Percentiles rank a stretch among this genome's conserved stretches.
phyloP scores from a whole-genome alignment of 2,888 invertebrate genomes.

The Lepidocyrtoides sp. region DNA sequence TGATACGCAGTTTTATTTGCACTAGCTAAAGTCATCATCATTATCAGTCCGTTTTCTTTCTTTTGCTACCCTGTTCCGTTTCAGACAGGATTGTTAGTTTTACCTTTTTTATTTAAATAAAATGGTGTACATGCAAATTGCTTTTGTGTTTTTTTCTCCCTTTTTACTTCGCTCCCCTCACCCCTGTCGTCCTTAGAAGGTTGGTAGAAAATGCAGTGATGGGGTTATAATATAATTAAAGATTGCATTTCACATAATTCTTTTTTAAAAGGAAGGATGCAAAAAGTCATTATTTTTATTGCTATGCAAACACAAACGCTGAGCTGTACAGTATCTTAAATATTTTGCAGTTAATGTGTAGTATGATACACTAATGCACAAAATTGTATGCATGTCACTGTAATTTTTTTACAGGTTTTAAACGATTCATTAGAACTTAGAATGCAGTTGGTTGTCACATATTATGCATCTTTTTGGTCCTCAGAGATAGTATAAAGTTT shows the following conservation, averaged over 20 bases:
- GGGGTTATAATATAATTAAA: not conserved
- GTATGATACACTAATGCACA: not conserved
- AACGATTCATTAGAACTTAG: not conserved
- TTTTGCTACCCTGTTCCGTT: conserved; percentile 33
- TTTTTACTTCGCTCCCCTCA: not conserved
- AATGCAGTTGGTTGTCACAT: not conserved
- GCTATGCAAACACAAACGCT: not conserved
- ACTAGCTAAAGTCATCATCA: conserved; percentile 27
- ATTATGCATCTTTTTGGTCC: not conserved
- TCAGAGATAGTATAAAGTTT: not conserved
- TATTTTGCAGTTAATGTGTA: not conserved
- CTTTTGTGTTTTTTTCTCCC: not conserved
- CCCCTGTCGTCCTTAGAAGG: not conserved
- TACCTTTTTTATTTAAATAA: not conserved
- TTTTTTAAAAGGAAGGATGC: not conserved
- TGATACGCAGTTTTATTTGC: not conserved
- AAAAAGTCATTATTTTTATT: not conserved
- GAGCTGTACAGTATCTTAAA: no score
- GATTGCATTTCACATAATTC: not conserved
- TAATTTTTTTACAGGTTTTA: conserved; percentile 35
- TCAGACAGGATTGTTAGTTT: conserved; percentile 29
- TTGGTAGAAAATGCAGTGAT: not conserved
- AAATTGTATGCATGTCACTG: conserved; percentile 21
- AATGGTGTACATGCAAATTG: not conserved
- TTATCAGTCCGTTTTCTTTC: conserved; percentile 6